phyloP scores from a whole-genome alignment of 1,140 invertebrate genomes.

The Odontomachus brunneus region DNA sequence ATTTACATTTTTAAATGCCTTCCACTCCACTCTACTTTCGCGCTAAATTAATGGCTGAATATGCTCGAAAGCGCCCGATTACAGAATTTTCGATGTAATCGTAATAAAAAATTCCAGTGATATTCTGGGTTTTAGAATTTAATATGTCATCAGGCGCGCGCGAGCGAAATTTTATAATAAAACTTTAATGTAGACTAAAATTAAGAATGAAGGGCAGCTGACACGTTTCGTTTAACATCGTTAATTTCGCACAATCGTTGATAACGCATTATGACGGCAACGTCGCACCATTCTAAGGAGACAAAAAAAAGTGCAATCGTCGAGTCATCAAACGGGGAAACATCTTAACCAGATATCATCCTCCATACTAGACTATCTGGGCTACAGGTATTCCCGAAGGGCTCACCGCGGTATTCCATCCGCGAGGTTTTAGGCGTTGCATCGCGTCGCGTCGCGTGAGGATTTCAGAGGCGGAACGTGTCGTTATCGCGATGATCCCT shows the following conservation, averaged over 20 bases:
- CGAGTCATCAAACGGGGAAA: too few species aligned
- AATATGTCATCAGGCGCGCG: conserved; percentile 13
- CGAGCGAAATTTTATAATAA: conserved; percentile 31
- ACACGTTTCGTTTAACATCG: too few species aligned
- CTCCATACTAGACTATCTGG: conserved; percentile 23
- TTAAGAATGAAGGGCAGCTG: too few species aligned
- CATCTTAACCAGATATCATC: too few species aligned
- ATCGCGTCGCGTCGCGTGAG: not conserved
- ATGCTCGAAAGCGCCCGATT: not conserved
- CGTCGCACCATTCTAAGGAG: too few species aligned
- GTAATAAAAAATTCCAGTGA: conserved; percentile 25
- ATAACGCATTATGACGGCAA: too few species aligned
- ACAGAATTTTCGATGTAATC: conserved; percentile 18
- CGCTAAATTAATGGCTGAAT: conserved; percentile 6
- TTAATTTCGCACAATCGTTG: not conserved
- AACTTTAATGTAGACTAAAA: conserved; percentile 16
- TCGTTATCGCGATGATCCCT: conserved; percentile 43
- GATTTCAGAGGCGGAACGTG: conserved; percentile 25
- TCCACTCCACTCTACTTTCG: not conserved
- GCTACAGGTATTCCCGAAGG: too few species aligned
- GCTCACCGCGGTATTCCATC: too few species aligned
- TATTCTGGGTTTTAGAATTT: conserved; percentile 5
- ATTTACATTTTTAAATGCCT: conserved; percentile 51
- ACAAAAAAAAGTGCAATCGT: too few species aligned
- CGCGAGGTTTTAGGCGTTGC: too few species aligned